These are phyloP conservation scores for Coelopa pilipes DNA, from an alignment of 2,888 invertebrate genomes.

Conservation along the genomic window DNA sequence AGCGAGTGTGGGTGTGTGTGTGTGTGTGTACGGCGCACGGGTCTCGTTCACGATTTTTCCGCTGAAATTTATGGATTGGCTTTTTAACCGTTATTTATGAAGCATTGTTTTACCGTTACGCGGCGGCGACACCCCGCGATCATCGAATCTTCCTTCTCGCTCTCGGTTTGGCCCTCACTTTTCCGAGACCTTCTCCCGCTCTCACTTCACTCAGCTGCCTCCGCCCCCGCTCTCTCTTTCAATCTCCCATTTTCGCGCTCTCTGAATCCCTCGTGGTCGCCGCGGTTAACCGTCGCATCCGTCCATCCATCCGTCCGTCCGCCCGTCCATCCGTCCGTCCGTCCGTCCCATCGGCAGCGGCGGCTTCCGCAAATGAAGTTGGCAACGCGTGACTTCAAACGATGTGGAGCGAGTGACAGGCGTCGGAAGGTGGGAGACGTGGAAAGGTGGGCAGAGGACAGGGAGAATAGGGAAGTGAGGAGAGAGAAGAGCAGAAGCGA, in stretches of 20 bases:
- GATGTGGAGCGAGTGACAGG: background rate
- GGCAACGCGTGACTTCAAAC: conserved; percentile 18
- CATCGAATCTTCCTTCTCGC: background rate
- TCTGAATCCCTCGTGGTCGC: conserved; percentile 35
- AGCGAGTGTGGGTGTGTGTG: background rate
- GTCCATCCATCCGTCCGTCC: background rate
- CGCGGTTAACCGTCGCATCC: conserved; percentile 42
- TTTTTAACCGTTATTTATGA: conserved; percentile 32
- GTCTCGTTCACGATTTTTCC: conserved; percentile 54
- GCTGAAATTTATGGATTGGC: conserved; percentile 58
- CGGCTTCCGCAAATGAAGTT: conserved; percentile 24
- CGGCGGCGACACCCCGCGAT: conserved; percentile 12
- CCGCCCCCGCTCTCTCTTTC: too few species aligned
- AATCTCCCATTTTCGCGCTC: too few species aligned
- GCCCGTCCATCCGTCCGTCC: background rate
- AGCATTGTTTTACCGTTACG: conserved; percentile 32
- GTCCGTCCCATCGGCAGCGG: background rate
- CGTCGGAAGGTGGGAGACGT: background rate
- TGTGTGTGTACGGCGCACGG: background rate
- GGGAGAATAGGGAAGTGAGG: too few species aligned
- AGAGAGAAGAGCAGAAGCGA: too few species aligned
- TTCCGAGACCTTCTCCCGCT: too few species aligned
- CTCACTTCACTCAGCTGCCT: too few species aligned
- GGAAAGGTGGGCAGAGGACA: background rate
- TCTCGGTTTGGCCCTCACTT: too few species aligned